Evolutionary conservation across 2,113 vertebrate genomes (phyloP).

Genomic region (Circaetus gallicus): DNA sequence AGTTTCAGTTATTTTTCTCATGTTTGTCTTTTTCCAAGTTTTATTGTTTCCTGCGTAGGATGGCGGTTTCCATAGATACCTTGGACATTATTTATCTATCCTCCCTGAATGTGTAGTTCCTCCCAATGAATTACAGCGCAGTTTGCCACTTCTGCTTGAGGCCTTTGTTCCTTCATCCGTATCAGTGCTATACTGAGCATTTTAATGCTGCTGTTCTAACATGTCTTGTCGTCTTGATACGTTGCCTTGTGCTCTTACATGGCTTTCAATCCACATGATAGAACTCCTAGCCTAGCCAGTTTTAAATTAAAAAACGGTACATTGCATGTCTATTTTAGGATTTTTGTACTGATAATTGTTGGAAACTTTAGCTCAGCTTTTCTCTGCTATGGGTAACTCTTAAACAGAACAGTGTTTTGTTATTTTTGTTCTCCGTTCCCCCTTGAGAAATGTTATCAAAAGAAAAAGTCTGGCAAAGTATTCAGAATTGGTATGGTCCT

Average conservation of each 20-base stretch:
- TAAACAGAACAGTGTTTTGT: constrained; percentile 42
- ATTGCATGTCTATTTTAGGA: background rate
- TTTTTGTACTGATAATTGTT: constrained; percentile 13
- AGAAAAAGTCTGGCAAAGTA: constrained; percentile 32
- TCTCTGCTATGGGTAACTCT: constrained; percentile 11
- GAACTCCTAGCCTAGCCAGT: background rate
- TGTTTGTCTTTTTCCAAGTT: background rate
- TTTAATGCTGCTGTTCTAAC: background rate
- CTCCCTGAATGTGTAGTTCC: background rate
- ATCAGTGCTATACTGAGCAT: background rate
- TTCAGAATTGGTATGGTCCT: background rate
- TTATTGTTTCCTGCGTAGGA: constrained; percentile 23
- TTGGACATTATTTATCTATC: background rate
- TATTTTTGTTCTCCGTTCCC: constrained; percentile 21
- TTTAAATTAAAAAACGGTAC: background rate
- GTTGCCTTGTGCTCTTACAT: background rate
- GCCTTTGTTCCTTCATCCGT: background rate
- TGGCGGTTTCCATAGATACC: constrained; percentile 35
- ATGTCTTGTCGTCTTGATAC: background rate
- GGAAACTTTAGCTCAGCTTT: constrained; percentile 51
- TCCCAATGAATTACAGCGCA: background rate
- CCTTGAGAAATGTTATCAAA: constrained; percentile 43
- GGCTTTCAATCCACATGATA: background rate
- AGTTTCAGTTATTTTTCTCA: background rate
- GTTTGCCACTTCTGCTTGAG: background rate